phyloP scores from a whole-genome alignment of 2,888 invertebrate genomes.

The Cephus pygmeus region DNA sequence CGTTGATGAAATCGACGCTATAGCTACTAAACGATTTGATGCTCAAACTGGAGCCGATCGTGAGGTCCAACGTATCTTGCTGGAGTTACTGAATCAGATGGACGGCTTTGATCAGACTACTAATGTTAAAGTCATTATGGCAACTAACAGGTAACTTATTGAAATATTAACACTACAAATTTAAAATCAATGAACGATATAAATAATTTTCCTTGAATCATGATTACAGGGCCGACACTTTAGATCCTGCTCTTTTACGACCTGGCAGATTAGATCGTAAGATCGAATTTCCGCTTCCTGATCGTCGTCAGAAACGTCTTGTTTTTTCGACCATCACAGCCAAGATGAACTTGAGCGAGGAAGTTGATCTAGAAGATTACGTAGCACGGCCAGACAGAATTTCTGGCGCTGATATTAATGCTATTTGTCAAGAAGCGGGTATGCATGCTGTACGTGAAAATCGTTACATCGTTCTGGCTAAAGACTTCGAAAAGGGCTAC shows the following conservation, averaged over 20 bases:
- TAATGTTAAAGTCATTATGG: constrained; percentile 91
- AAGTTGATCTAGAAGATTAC: constrained; percentile 98
- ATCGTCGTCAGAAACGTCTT: constrained; percentile 90
- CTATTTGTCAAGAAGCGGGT: constrained; percentile 99
- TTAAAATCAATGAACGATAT: not conserved
- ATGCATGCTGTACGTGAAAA: constrained; percentile 99
- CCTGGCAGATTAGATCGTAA: constrained; percentile 98
- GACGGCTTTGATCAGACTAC: constrained; percentile 99
- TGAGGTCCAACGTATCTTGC: constrained; percentile 96
- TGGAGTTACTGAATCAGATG: constrained; percentile 99
- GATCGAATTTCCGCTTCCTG: constrained; percentile 98
- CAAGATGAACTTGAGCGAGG: constrained; percentile 97
- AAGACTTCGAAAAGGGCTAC: constrained; percentile 99
- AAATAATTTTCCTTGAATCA: not conserved
- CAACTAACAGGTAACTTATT: constrained; percentile 61
- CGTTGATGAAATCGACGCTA: constrained; percentile 99
- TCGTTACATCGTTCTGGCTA: constrained; percentile 97
- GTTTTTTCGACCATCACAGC: constrained; percentile 98
- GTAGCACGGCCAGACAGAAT: constrained; percentile 98
- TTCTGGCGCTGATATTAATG: constrained; percentile 99
- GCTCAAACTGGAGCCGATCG: constrained; percentile 98
- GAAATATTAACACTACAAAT: not conserved
- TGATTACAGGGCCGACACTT: constrained; percentile 84
- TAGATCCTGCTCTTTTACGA: constrained; percentile 96
- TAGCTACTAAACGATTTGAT: constrained; percentile 98